Conservation (phyloP, 2,113 vertebrate species). For the Campylomormyrus numenius region DNA sequence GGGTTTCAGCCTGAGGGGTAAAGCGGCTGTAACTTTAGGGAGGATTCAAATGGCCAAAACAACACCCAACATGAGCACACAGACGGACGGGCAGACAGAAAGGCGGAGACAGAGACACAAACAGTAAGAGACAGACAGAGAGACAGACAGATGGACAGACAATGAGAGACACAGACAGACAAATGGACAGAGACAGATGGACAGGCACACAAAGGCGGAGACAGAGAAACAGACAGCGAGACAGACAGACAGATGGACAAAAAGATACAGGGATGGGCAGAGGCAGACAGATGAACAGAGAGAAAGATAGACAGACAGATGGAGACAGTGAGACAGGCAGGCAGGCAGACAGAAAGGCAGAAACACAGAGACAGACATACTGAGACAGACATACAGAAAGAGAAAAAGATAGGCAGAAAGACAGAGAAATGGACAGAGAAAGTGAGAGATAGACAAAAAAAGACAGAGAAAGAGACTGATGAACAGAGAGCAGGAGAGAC, state of each 20-base stretch:
- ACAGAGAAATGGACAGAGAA: neutral
- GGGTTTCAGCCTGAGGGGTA: constrained; percentile 84
- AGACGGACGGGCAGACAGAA: neutral
- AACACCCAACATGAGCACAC: neutral
- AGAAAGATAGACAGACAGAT: neutral
- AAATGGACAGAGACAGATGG: neutral
- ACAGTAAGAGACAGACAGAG: neutral
- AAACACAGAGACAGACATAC: neutral
- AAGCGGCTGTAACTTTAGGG: constrained; percentile 4
- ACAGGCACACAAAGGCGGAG: neutral
- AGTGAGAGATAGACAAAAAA: neutral
- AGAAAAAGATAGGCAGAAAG: neutral
- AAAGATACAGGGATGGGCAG: neutral
- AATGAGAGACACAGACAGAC: neutral
- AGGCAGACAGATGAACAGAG: neutral
- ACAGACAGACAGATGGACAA: neutral
- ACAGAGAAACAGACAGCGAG: neutral
- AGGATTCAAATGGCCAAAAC: neutral
- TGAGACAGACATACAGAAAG: neutral
- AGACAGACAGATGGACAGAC: neutral
- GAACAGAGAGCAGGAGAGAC: neutral
- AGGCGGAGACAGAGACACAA: neutral
- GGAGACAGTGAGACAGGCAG: neutral
- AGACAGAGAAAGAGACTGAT: neutral
- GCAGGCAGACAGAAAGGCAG: neutral